Percentiles rank a stretch among this genome's conserved stretches.
These are phyloP conservation scores for Hippoglossus hippoglossus DNA, from an alignment of 2,797 vertebrate genomes.

Conservation along the genomic window DNA sequence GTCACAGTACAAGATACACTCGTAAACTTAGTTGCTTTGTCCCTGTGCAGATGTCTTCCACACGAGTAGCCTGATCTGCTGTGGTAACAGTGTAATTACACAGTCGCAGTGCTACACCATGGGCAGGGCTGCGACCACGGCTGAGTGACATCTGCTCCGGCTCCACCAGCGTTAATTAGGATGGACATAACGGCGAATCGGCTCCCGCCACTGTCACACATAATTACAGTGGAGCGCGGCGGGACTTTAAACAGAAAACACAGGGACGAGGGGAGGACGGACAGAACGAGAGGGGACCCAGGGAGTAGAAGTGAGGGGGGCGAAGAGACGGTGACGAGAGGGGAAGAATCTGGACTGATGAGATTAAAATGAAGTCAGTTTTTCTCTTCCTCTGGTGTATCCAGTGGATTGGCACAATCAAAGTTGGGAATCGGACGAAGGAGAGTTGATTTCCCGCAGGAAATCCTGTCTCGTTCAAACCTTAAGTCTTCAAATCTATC, in stretches of 20 bases:
- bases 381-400: conserved; percentile 17
- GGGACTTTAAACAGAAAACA: conserved; percentile 21
- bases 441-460: conserved; percentile 46
- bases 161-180: conserved; percentile 44
- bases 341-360: conserved; percentile 4
- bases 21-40: neutral
- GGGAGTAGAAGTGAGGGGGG: neutral
- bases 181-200: conserved; percentile 49
- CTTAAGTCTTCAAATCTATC: conserved; percentile 21
- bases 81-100: conserved; percentile 45
- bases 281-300: neutral
- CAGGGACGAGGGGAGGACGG: neutral
- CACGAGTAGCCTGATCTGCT: conserved; percentile 17
- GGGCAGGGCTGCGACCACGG: conserved; percentile 32
- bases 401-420: conserved; percentile 34
- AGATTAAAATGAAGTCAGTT: conserved; percentile 37
- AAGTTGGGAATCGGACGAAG: conserved; percentile 46
- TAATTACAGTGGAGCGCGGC: conserved; percentile 39
- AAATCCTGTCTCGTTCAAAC: conserved; percentile 16
- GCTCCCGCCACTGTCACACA: conserved; percentile 55
- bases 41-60: conserved; percentile 28
- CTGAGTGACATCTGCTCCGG: conserved; percentile 60
- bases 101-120: conserved; percentile 23
- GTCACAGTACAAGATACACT: neutral
- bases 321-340: neutral